These are phyloP conservation scores for Meghimatium bilineatum DNA, from an alignment of 2,888 invertebrate genomes.

Conservation along the genomic window DNA sequence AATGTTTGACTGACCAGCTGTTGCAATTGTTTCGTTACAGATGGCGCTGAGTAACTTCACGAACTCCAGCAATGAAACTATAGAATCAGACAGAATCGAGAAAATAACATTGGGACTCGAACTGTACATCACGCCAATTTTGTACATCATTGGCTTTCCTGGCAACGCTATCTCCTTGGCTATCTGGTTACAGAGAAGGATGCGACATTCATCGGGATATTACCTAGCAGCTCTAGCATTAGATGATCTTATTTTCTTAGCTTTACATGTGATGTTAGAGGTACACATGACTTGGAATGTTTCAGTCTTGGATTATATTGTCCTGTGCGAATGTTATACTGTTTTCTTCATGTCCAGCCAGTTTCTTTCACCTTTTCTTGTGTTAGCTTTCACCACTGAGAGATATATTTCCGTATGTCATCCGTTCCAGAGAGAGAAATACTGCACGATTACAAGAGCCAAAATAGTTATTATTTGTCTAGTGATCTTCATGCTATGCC, in stretches of 20 bases:
- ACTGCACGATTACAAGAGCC: slow-evolving; percentile 71
- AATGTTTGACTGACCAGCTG: background rate
- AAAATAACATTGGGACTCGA: slow-evolving; percentile 48
- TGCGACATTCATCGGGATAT: slow-evolving; percentile 76
- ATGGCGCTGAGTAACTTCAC: slow-evolving; percentile 1
- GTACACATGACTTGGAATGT: slow-evolving; percentile 69
- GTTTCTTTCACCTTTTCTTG: slow-evolving; percentile 74
- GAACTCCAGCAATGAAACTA: background rate
- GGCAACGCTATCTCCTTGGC: slow-evolving; percentile 74
- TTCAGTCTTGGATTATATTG: slow-evolving; percentile 62
- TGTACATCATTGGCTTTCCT: slow-evolving; percentile 74
- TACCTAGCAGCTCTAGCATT: slow-evolving; percentile 76
- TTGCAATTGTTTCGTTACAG: background rate
- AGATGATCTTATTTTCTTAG: slow-evolving; percentile 73
- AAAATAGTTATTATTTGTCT: slow-evolving; percentile 67
- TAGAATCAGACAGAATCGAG: too few relatives aligned
- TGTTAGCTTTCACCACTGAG: slow-evolving; percentile 76
- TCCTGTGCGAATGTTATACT: slow-evolving; percentile 73
- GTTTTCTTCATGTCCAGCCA: slow-evolving; percentile 73
- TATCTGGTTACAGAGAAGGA: slow-evolving; percentile 75
- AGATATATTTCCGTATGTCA: slow-evolving; percentile 76
- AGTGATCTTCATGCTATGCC: slow-evolving; percentile 60
- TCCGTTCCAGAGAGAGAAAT: slow-evolving; percentile 73
- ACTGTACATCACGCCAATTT: slow-evolving; percentile 70
- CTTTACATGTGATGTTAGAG: slow-evolving; percentile 71